Conservation (phyloP, 2,113 vertebrate species). For the Telmatochromis brachygnathus region DNA sequence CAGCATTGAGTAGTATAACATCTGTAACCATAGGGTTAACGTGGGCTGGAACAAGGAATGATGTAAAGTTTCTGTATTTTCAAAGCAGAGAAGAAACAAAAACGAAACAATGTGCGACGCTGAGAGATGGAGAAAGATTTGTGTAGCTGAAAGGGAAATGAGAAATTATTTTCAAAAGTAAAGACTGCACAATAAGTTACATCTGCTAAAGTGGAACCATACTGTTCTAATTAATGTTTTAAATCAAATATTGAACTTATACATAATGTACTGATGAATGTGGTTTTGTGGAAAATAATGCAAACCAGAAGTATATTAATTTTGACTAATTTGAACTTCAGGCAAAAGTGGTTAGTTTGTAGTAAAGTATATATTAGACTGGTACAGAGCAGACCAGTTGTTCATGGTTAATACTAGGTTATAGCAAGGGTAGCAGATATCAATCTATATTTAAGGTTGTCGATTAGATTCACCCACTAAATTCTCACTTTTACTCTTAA, state of each 20-base stretch:
- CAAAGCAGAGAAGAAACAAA: background rate
- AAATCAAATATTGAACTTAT: background rate
- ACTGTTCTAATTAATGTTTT: background rate
- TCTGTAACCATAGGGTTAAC: background rate
- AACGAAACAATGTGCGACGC: accelerated
- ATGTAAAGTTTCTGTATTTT: background rate
- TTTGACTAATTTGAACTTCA: background rate
- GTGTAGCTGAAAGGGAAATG: background rate
- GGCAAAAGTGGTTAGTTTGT: background rate
- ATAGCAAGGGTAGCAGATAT: background rate
- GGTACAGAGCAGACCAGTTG: background rate
- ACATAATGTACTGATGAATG: background rate
- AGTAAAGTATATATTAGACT: background rate
- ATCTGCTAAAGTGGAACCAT: background rate
- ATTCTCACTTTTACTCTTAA: background rate
- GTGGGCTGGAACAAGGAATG: background rate
- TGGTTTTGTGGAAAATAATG: background rate
- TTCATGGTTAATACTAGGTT: background rate
- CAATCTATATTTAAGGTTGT: background rate
- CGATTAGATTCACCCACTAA: background rate
- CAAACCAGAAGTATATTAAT: background rate
- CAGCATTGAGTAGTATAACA: background rate
- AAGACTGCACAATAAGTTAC: background rate
- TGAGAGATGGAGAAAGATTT: background rate
- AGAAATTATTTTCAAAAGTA: background rate